Percentiles rank a stretch among this genome's conserved stretches.
These are phyloP conservation scores for Epinephelus lanceolatus DNA, from an alignment of 2,113 vertebrate genomes.

Conservation along the genomic window DNA sequence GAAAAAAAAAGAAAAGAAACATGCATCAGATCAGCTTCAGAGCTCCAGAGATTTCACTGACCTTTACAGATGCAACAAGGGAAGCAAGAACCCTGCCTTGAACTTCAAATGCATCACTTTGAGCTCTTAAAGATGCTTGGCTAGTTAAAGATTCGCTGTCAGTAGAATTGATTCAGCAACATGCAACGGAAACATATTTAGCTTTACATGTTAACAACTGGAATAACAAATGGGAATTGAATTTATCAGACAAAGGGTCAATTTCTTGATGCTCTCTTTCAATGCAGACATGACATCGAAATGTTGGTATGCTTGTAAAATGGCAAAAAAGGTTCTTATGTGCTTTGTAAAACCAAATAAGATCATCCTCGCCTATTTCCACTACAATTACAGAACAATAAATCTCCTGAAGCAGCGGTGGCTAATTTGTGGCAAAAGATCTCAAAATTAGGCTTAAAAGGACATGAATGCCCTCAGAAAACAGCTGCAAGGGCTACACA, in stretches of 20 bases:
- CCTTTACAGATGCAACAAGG: slow-evolving; percentile 69
- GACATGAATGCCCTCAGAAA: neutral
- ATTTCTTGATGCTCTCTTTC: neutral
- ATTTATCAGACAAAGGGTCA: neutral
- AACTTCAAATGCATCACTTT: slow-evolving; percentile 61
- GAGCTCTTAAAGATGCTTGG: slow-evolving; percentile 18
- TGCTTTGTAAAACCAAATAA: neutral
- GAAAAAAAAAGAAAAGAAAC: slow-evolving; percentile 46
- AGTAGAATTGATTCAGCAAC: slow-evolving; percentile 23
- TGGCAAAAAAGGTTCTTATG: neutral
- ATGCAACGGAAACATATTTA: neutral
- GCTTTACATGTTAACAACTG: neutral
- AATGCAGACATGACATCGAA: neutral
- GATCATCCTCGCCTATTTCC: neutral
- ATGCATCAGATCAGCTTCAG: slow-evolving; percentile 52
- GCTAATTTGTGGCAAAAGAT: slow-evolving; percentile 10
- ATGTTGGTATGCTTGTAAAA: neutral
- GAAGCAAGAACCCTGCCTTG: slow-evolving; percentile 39
- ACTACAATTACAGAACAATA: slow-evolving; percentile 22
- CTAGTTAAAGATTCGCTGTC: slow-evolving; percentile 29
- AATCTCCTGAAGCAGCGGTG: slow-evolving; percentile 12
- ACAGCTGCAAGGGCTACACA: neutral
- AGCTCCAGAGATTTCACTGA: slow-evolving; percentile 65
- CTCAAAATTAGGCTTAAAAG: slow-evolving; percentile 7
- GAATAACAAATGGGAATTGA: neutral